Evolutionary conservation across 2,113 vertebrate genomes (phyloP), one percentile per base, ranked within the genome.

Genomic region (Camarhynchus parvulus): DNA sequence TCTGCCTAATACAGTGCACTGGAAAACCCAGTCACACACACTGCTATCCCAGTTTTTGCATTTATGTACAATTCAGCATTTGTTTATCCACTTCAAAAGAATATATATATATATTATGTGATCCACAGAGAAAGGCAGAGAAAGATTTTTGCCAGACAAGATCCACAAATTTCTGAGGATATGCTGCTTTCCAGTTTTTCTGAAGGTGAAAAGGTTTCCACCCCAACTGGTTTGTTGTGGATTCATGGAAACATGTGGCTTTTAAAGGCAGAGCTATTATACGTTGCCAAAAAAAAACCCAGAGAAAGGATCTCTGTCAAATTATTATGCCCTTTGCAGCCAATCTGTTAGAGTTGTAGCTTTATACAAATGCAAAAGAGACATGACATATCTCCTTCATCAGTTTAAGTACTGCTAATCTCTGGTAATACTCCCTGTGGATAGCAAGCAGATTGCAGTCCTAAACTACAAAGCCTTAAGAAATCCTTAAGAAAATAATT

Each of bases 401-500:
- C 83, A 87, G 66, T 83, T 91, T 96, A 96, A 96, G 69, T 90
- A 91, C 67, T 58, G 81, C 52, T 96, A 95, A 97, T 97, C 87
- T 96, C 66, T 95, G 37, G 24, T 97, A 96, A 95, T 95, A 81
- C 63, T 97, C 87, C 83, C 76, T 84, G 52, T 94, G 85, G 90
- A 94, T 80, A 72, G 55, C 80, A 89, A 95, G 66, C 86, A 95
- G 79, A 87, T 94, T 97, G 85, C 90, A 92, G 55, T 95, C 74
- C 89, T 89, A 94, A 95, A 94, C 81, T 96, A 93, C 67, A 94
- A 94, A 96, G 47, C 83, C 66, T 83, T 89, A 80, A 95, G 78
- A 96, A 94, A 95, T 90, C 69, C 64, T 86, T 93, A 95, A 90
- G 90, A 97, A 95, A 97, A 95, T 85, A 94, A 90, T 96, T 96